These are phyloP conservation scores for Miltochrista miniata DNA, from an alignment of 2,888 invertebrate species.

Conservation along the genomic window DNA sequence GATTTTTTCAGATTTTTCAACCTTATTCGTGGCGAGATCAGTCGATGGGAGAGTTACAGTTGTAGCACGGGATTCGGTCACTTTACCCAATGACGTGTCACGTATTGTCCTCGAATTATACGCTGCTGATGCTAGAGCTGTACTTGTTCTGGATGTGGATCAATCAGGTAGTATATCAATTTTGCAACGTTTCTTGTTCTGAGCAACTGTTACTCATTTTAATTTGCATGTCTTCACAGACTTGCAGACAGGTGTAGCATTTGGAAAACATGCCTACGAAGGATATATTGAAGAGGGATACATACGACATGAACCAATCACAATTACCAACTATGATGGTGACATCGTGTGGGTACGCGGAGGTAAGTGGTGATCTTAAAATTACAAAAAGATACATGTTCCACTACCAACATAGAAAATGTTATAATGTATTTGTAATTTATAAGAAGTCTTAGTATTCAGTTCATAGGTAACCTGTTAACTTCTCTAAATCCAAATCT, in stretches of 20 bases:
- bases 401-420: no score
- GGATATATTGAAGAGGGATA: background rate
- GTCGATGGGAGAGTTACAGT: background rate
- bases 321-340: background rate
- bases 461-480: no score
- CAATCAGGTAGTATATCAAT: constrained; percentile 21
- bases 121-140: constrained; percentile 50
- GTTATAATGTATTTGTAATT: no score
- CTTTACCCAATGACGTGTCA: constrained; percentile 40
- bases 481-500: no score
- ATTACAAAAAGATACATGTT: constrained; percentile 10
- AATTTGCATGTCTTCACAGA: background rate
- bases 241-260: background rate
- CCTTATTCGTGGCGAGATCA: background rate
- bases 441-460: no score
- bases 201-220: no score
- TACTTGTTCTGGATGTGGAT: constrained; percentile 40
- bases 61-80: constrained; percentile 8
- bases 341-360: background rate
- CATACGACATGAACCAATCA: background rate
- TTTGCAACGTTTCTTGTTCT: no score
- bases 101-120: constrained; percentile 53
- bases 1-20: background rate
- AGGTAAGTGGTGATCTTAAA: background rate
- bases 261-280: background rate